Base-by-base conservation (phyloP, 2,888 invertebrate genomes). In the Spilosoma lubricipeda region DNA sequence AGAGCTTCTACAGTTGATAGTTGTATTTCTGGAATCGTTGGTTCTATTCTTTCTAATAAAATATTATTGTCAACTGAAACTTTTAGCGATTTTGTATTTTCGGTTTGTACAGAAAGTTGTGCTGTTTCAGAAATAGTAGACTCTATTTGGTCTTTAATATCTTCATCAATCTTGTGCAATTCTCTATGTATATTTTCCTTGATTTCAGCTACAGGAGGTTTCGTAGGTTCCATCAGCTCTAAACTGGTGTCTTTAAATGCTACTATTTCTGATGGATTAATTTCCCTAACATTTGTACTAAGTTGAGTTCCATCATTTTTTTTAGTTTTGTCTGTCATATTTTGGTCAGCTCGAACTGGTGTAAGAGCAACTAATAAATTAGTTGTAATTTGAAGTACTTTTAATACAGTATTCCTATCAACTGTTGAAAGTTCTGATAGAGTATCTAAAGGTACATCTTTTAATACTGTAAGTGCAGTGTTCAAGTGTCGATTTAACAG, bases 401-500 rank as follows among this genome's bases (percentile, higher is more conserved):
- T 80, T 23, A 84, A 70, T 42, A 88, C 30, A 0, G n/a, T 72
- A 36, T 78, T 71, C 75, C 77, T 83, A 23, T 78, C 75, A 5
- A 77, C 45, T n/a, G 48, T 67, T 27, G 81, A 80, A 1, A 82
- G 56, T 39, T 85, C 80, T 73, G 76, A 67, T 59, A 86, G 72
- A 66, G 80, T 79, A 8, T 88, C 84, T 39, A 85, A 48, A 30
- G 82, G 70, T 23, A 83, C 45, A 77, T 82, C 81, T 72, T 84
- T 78, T 7, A 90, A 36, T 36, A 78, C 74, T 4, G 80, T 74
- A 52, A 90, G 73, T 71, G 87, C 80, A 70, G 79, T 82, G 69
- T 86, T 76, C 4, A 91, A 72, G 52, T 87, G 72, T 66, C 85
- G 81, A 18, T 80, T 52, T 52, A 52, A 80, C 63, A 90, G 65